phyloP scores from a whole-genome alignment of 2,113 vertebrate species.

The Ptyas mucosa region DNA sequence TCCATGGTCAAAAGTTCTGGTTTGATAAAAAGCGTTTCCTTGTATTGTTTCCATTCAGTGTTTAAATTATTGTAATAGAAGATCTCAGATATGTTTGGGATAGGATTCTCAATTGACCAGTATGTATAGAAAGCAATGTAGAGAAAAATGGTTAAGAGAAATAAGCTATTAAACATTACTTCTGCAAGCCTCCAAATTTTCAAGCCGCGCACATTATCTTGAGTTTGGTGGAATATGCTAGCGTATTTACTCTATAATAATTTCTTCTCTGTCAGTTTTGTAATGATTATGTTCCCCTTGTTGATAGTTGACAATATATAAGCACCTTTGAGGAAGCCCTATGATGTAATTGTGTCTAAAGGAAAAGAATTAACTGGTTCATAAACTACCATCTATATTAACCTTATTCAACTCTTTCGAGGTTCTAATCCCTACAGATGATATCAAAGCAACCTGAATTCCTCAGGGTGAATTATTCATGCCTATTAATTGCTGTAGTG shows the following conservation, averaged over 20 bases:
- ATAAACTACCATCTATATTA: slow-evolving; percentile 56
- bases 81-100: background rate
- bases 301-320: slow-evolving; percentile 42
- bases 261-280: slow-evolving; percentile 47
- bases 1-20: background rate
- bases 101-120: background rate
- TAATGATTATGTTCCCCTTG: slow-evolving; percentile 42
- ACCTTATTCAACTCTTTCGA: slow-evolving; percentile 65
- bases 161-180: background rate
- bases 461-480: slow-evolving; percentile 68
- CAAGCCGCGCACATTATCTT: accelerated
- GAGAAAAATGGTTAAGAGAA: background rate
- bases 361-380: slow-evolving; percentile 53
- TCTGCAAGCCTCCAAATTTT: background rate
- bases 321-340: slow-evolving; percentile 41
- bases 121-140: background rate
- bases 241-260: slow-evolving; percentile 29
- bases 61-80: background rate
- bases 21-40: background rate
- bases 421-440: slow-evolving; percentile 72
- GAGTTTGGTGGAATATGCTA: background rate
- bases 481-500: slow-evolving; percentile 75
- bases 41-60: background rate
- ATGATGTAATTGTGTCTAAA: slow-evolving; percentile 57
- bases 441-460: slow-evolving; percentile 68